Base-by-base conservation (phyloP, 2,797 vertebrate species). In the Poecilia wingei region DNA sequence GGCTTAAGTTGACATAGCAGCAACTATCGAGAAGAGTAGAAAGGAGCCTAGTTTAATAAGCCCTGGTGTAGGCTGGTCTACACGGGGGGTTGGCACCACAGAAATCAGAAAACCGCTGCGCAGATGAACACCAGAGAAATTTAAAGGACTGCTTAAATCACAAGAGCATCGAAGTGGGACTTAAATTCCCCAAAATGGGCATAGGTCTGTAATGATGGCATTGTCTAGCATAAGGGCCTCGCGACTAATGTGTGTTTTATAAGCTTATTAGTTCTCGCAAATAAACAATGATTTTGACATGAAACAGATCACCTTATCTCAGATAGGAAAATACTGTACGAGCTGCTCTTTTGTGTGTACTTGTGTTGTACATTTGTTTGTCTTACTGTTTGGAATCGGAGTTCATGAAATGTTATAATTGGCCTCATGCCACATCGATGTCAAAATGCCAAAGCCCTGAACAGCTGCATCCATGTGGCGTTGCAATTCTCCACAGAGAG, bases 1-100 rank as follows among this genome's bases (percentile, higher is more conserved):
- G 82, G 91, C 87, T 93, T 92, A 87, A 84, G 90, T 94, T 91
- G 92, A 95, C 89, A 94, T 90, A 83, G 88, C 87, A 91, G 83
- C 74, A 84, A 87, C 87, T 82, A 83, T 91, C 92, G 88, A 89
- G 87, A 82, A 77, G 80, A 87, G 76, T 94, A 92, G 94, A 95
- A 93, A 91, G 88, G 81, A 89, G 85, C 79, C 87, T 90, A 76
- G 91, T 86, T 95, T 94, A 95, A 93, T 94, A 94, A 93, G 92
- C 90, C 80, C 80, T 91, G 89, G 89, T 93, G 87, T 90, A 88
- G 81, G 82, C 93, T 93, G 92, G 93, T 90, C 94, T 81, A 89
- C 91, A 90, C 92, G 84, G 93, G 92, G 91, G 90, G 91, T 90
- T 95, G 93, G 93, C 91, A 93, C 84, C 68, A 76, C 85, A 88